Evolutionary conservation across 2,797 vertebrate genomes (phyloP), one percentile per base, ranked within the genome.

Genomic region (Intellagama lesueurii): DNA sequence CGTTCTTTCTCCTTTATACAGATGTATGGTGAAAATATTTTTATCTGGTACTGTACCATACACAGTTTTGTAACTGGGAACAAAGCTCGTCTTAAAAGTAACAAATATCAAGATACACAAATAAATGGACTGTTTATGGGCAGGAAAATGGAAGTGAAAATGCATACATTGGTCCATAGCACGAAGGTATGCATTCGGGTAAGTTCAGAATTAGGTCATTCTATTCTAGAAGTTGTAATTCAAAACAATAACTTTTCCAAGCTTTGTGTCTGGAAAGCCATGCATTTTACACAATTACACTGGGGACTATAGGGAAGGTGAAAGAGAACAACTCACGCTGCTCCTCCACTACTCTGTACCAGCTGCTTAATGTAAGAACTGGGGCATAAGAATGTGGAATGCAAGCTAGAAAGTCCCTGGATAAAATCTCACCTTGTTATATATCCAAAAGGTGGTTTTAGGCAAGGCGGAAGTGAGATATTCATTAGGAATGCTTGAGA

Each of bases 21-120:
- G 84, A 6, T 0, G 44, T 56, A 16, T 3, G 89, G 4, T 0
- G 0, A 35, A 2, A 0, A 73, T 68, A 52, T 26, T 32, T 16
- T 40, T 68, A 49, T 78, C 70, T 49, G 24, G 28, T 40, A 76
- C 52, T 32, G 64, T 1, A 35, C 32, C 19, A 4, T 11, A 16
- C 22, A 69, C 4, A 44, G 66, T 26, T 17, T 52, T 40, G 17
- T 16, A 80, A 56, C 14, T 28, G 44, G 77, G n/a, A 70, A 56
- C 30, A 52, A 24, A 70, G n/a, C 40, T 35, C 40, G 8, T 60
- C 28, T 28, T 19, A 24, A 81, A 22, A 17, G 49, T n/a, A 30
- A 14, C 52, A 16, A 52, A n/a, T 56, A n/a, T 80, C 17, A 52
- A 49, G 7, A 30, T 44, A 32, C 35, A 19, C 17, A 56, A 35